Conservation (phyloP, 2,113 vertebrate species). For the Gobiocypris rarus region DNA sequence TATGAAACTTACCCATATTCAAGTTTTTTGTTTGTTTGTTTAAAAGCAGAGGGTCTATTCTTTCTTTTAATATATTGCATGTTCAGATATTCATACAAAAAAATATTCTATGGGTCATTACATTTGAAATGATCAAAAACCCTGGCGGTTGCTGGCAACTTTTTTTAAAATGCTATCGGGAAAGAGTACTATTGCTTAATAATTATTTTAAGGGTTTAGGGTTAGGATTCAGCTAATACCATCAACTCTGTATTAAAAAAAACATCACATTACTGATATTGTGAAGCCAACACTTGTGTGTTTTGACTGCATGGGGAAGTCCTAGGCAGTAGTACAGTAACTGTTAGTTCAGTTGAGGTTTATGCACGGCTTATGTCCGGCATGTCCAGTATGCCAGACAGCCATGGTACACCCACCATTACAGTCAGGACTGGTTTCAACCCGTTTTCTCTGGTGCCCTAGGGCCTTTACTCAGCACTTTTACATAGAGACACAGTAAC, state of each 20-base stretch:
- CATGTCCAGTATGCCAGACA: constrained; percentile 55
- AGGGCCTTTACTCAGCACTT: constrained; percentile 68
- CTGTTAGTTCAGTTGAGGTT: constrained; percentile 57
- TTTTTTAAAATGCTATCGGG: no score
- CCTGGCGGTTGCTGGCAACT: no score
- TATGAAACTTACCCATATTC: no score
- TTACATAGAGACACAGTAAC: constrained; percentile 68
- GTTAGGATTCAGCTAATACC: background rate
- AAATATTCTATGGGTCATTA: no score
- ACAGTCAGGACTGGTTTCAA: constrained; percentile 59
- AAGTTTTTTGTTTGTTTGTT: no score
- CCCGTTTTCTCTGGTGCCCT: constrained; percentile 57
- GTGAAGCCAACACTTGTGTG: constrained; percentile 10
- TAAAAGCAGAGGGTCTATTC: no score
- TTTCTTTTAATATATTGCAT: no score
- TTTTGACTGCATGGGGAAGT: constrained; percentile 26
- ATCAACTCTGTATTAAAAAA: background rate
- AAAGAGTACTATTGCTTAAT: no score
- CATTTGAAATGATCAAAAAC: no score
- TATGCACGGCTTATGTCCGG: constrained; percentile 42
- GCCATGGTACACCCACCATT: constrained; percentile 40
- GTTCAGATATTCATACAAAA: no score
- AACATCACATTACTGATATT: background rate
- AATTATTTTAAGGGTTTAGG: background rate
- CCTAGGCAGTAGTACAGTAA: background rate